Evolutionary conservation across 1,140 invertebrate genomes (phyloP).

Genomic region (Danaus melanippus): DNA sequence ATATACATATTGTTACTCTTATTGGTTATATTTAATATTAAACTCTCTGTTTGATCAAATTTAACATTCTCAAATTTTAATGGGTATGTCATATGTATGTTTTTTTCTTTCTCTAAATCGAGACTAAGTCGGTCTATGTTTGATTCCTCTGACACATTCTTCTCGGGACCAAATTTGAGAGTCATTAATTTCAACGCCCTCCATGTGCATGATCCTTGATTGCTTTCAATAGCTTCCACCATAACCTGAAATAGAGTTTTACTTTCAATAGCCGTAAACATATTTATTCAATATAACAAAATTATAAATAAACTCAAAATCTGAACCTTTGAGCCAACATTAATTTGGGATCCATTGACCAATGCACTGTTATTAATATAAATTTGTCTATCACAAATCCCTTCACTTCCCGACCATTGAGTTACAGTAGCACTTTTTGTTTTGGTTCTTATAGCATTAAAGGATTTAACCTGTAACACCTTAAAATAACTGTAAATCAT

Average conservation of each 20-base stretch:
- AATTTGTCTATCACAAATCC: slow-evolving; percentile 71
- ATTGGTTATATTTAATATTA: slow-evolving; percentile 40
- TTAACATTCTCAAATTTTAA: slow-evolving; percentile 46
- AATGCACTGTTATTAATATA: slow-evolving; percentile 73
- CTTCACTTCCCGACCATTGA: slow-evolving; percentile 59
- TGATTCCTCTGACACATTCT: slow-evolving; percentile 10
- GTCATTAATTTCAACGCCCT: slow-evolving; percentile 73
- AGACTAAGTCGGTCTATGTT: slow-evolving; percentile 33
- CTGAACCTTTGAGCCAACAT: slow-evolving; percentile 69
- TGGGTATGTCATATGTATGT: slow-evolving; percentile 43
- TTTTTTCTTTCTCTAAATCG: slow-evolving; percentile 37
- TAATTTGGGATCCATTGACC: slow-evolving; percentile 69
- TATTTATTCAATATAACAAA: neutral
- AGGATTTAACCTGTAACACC: slow-evolving; percentile 73
- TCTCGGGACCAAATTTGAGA: slow-evolving; percentile 19
- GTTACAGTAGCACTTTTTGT: slow-evolving; percentile 70
- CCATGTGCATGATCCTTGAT: slow-evolving; percentile 75
- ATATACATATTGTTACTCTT: slow-evolving; percentile 41
- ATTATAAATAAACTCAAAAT: slow-evolving; percentile 5
- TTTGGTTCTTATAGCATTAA: slow-evolving; percentile 72
- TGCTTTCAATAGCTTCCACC: slow-evolving; percentile 78
- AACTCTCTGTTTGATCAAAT: slow-evolving; percentile 31
- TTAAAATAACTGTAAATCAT: slow-evolving; percentile 49
- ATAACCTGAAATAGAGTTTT: slow-evolving; percentile 57
- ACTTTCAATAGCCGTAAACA: neutral